phyloP scores from a whole-genome alignment of 2,113 vertebrate species.

The Dromiciops gliroides region DNA sequence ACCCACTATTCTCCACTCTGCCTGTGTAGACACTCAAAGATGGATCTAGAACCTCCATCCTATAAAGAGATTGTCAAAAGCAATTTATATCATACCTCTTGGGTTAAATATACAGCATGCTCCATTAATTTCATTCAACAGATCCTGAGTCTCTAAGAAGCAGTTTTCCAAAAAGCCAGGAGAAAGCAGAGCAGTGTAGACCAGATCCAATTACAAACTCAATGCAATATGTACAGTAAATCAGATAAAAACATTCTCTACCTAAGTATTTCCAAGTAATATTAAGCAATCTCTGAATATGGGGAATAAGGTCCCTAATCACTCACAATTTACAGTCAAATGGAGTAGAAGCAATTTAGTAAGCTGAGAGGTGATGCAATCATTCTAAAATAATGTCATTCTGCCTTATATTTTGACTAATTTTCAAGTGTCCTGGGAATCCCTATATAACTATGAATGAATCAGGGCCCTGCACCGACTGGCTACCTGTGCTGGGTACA shows the following conservation, averaged over 20 bases:
- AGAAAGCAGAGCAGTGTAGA: background rate
- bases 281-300: conserved; percentile 37
- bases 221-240: conserved; percentile 6
- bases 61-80: background rate
- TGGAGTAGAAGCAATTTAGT: conserved; percentile 38
- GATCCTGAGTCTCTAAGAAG: background rate
- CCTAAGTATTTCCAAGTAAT: conserved; percentile 32
- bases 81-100: background rate
- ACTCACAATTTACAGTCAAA: conserved; percentile 40
- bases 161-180: conserved; percentile 33
- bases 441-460: fast-evolving
- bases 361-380: conserved; percentile 20
- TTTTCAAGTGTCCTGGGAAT: conserved; percentile 23
- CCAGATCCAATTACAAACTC: conserved; percentile 40
- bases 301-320: conserved; percentile 31
- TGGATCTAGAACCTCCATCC: background rate
- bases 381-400: background rate
- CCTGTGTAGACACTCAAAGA: background rate
- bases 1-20: conserved; percentile 17
- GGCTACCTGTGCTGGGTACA: conserved; percentile 37
- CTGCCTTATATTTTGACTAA: conserved; percentile 27
- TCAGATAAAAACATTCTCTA: conserved; percentile 50
- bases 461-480: conserved; percentile 52
- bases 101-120: conserved; percentile 3
- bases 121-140: conserved; percentile 36